Base-by-base conservation (phyloP, 2,888 invertebrate genomes). In the Tenthredo mesomela region DNA sequence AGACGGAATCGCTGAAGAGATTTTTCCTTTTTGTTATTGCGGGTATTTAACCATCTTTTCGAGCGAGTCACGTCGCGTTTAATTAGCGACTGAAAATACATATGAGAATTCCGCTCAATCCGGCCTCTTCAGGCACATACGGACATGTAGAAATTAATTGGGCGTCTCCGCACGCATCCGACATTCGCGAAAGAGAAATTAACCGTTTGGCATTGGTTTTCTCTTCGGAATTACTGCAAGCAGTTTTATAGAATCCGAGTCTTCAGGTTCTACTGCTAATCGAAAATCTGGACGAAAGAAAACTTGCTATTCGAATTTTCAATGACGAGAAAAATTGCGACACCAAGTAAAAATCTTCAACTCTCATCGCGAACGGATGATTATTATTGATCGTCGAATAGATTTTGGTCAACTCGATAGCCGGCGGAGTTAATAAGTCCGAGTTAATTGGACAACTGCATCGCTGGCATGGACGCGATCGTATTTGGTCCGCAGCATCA, bases 61-160 rank as follows among this genome's bases (percentile, higher is more conserved):
- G n/a, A 47, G 71, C 54, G 40, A 84, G 84, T 7, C 50, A 77
- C 50, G 75, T 37, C 71, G 73, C 84, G 37, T 84, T 84, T 75
- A 84, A 75, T 84, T 84, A 77, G 43, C 84, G 75, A 43, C 75
- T 15, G 25, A 37, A 84, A 84, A 84, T 75, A 75, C 83, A 33
- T 54, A 29, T 33, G 33, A 33, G 77, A 77, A 77, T 77, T 50
- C 54, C 29, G 15, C 15, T 33, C 54, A 12, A 84, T 5, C 50
- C 37, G 84, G n/a, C 21, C 15, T 33, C 82, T 33, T 47, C 61
- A 15, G 12, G 50, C 29, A 15, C 61, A 67, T 18, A 83, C 67
- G 70, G 50, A 37, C 78, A 70, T 84, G 84, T 78, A 58, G 33
- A 65, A 84, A 84, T 84, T 78, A 84, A 84, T 84, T 84, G 84